Percentiles rank a stretch among this genome's conserved stretches.
Evolutionary conservation across 2,797 vertebrate genomes (phyloP).

Genomic region (Xiphophorus birchmanni): DNA sequence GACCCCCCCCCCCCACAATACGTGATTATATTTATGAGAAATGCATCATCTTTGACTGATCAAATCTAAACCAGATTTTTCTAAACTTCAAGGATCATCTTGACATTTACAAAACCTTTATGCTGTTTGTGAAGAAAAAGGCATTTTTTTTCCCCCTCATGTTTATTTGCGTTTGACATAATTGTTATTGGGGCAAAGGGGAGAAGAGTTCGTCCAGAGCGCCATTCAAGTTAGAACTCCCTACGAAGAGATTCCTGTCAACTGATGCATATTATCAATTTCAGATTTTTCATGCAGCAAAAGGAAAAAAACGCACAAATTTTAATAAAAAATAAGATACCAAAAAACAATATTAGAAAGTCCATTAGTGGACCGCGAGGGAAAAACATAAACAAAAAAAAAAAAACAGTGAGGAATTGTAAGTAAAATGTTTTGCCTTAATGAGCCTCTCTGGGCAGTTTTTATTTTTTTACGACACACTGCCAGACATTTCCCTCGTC

Average conservation of each 20-base stretch:
- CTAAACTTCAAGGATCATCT: not conserved
- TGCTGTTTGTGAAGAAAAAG: not conserved
- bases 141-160: not conserved
- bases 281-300: conserved; percentile 42
- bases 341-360: conserved; percentile 43
- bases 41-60: not conserved
- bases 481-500: conserved; percentile 66
- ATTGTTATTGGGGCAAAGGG: not conserved
- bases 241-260: conserved; percentile 39
- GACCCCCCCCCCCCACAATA: not conserved
- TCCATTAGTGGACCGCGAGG: conserved; percentile 50
- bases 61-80: not conserved
- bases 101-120: not conserved
- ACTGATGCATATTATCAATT: conserved; percentile 70
- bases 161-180: not conserved
- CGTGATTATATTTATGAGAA: not conserved
- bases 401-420: conserved; percentile 26
- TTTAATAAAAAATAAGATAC: conserved; percentile 73
- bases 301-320: conserved; percentile 61
- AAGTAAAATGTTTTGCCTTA: conserved; percentile 61
- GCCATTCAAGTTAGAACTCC: conserved; percentile 6
- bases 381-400: conserved; percentile 31
- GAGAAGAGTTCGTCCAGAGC: not conserved
- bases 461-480: conserved; percentile 28
- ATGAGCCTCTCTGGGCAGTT: conserved; percentile 67